Conservation (phyloP, 1,140 invertebrate genomes). For the Trinorchestia longiramus region DNA sequence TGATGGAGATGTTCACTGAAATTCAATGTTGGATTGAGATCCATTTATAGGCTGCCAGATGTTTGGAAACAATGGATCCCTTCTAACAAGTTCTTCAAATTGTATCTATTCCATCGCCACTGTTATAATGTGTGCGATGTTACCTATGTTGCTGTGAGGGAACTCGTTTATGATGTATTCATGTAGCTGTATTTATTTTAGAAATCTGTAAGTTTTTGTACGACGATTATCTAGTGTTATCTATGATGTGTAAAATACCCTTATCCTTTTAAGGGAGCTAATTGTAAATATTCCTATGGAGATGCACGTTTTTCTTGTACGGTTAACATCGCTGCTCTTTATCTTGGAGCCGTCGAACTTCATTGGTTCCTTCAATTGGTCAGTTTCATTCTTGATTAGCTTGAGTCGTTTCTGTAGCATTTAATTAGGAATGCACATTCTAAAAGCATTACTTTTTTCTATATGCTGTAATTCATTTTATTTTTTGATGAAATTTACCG, state of each 20-base stretch:
- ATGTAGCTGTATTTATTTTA: background rate
- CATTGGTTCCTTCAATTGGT: background rate
- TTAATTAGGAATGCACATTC: background rate
- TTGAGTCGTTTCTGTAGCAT: background rate
- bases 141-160: background rate
- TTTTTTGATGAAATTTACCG: background rate
- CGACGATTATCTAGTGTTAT: background rate
- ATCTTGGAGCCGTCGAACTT: background rate
- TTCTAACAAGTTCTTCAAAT: background rate
- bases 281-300: background rate
- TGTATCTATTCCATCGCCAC: background rate
- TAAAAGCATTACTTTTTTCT: background rate
- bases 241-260: background rate
- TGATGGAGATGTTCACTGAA: background rate
- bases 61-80: no score
- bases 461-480: background rate
- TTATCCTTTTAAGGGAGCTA: background rate
- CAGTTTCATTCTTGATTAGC: background rate
- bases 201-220: background rate
- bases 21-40: background rate
- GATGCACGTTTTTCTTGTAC: no score
- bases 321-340: no score
- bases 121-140: background rate
- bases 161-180: background rate
- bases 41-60: no score